Evolutionary conservation across 2,113 vertebrate species (phyloP).

Genomic region (Bungarus multicinctus): DNA sequence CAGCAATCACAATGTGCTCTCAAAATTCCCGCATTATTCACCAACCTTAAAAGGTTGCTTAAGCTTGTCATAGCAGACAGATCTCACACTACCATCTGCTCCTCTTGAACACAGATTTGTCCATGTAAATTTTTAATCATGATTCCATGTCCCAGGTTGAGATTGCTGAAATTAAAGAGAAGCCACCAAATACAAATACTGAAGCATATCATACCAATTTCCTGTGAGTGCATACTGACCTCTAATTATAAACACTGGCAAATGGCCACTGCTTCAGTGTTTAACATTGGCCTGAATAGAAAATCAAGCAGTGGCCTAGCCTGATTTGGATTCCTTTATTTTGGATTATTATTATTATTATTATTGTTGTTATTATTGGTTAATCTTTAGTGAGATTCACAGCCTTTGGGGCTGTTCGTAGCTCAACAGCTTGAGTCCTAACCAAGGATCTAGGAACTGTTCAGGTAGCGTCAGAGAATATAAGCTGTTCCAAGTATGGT

Average conservation of each 20-base stretch:
- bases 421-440: too few relatives aligned
- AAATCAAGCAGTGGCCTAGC: conserved; percentile 49
- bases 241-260: conserved; percentile 69
- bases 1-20: neutral
- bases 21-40: neutral
- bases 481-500: too few relatives aligned
- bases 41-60: neutral
- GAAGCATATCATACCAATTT: conserved; percentile 57
- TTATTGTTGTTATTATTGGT: neutral
- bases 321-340: neutral
- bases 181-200: conserved; percentile 48
- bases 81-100: neutral
- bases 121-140: conserved; percentile 43
- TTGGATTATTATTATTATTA: neutral
- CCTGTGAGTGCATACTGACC: conserved; percentile 58
- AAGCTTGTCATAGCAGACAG: neutral
- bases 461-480: too few relatives aligned
- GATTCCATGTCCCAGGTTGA: conserved; percentile 45
- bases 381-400: too few relatives aligned
- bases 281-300: conserved; percentile 59
- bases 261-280: conserved; percentile 66
- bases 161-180: conserved; percentile 49
- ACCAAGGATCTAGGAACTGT: too few relatives aligned
- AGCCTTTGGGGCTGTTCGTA: too few relatives aligned
- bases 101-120: conserved; percentile 18